Conservation (phyloP, 2,888 invertebrate species). For the Thera britannica region DNA sequence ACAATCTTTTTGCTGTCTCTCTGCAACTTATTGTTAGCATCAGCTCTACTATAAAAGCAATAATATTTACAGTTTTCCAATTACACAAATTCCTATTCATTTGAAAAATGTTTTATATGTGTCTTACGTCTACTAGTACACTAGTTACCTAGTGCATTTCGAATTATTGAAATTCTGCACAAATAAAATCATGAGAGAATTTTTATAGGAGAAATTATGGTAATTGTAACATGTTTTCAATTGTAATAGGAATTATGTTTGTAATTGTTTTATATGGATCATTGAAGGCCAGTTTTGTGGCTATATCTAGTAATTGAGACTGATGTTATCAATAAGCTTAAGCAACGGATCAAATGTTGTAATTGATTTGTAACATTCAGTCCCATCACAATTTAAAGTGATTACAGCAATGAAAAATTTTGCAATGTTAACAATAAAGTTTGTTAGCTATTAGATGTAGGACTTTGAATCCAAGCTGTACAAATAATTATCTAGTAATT, state of each 20-base stretch:
- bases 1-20: slow-evolving; percentile 49
- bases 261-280: slow-evolving; percentile 61
- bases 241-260: slow-evolving; percentile 65
- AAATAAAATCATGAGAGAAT: slow-evolving; percentile 66
- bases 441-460: slow-evolving; percentile 81
- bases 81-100: slow-evolving; percentile 58
- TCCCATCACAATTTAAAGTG: slow-evolving; percentile 54
- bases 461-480: slow-evolving; percentile 81
- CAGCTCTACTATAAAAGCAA: slow-evolving; percentile 69
- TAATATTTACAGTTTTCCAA: slow-evolving; percentile 48
- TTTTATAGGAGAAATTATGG: slow-evolving; percentile 52
- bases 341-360: slow-evolving; percentile 48
- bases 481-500: slow-evolving; percentile 80
- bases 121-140: slow-evolving; percentile 28
- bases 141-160: slow-evolving; percentile 30
- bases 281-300: slow-evolving; percentile 56
- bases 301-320: slow-evolving; percentile 74
- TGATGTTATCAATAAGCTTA: slow-evolving; percentile 77
- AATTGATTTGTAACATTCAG: slow-evolving; percentile 48
- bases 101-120: slow-evolving; percentile 43
- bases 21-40: slow-evolving; percentile 74
- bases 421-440: slow-evolving; percentile 72
- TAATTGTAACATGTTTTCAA: slow-evolving; percentile 52
- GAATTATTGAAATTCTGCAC: slow-evolving; percentile 55
- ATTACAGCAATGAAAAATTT: slow-evolving; percentile 54